Evolutionary conservation across 1,140 invertebrate genomes (phyloP), one percentile per base, ranked within the genome.

Genomic region (Helicoverpa zea): DNA sequence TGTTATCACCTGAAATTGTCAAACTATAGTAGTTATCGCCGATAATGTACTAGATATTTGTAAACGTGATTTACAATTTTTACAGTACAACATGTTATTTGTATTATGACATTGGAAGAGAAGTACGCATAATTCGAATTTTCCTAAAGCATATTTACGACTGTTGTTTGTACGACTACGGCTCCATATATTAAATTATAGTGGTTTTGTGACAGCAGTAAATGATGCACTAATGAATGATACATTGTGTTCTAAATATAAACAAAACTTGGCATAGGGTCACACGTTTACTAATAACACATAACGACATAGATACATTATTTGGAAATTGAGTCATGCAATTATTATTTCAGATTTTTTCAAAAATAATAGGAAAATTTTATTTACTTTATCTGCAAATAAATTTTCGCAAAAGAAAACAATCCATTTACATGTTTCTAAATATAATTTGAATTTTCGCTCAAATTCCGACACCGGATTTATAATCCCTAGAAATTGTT

Each of bases 391-490:
- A 35, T 35, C n/a, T n/a, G n/a, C n/a, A n/a, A n/a, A n/a, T n/a
- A n/a, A n/a, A n/a, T n/a, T n/a, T n/a, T n/a, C n/a, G n/a, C n/a
- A n/a, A n/a, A n/a, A n/a, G n/a, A n/a, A n/a, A 43, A 43, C 10
- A 3, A 68, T 58, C 29, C 29, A 23, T 56, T 2, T 51, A 13
- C 9, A 43, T 58, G 29, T 59, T 61, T 58, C 70, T 30, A 43
- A 14, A 14, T 7, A 74, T 61, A 74, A 49, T 75, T 63, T 75
- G 56, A 58, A n/a, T 10, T 56, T 11, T 58, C 58, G 51, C 43
- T 51, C 56, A 58, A 54, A 75, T 58, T 43, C 73, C 29, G 72
- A 74, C 72, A 59, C 12, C 54, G 73, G 73, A 75, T 75, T 75
- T 75, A 75, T 75, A 23, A 75, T 61, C 58, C 73, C 51, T 13